These are phyloP conservation scores for Syngnathus floridae DNA, from an alignment of 2,113 vertebrate genomes.

Conservation along the genomic window DNA sequence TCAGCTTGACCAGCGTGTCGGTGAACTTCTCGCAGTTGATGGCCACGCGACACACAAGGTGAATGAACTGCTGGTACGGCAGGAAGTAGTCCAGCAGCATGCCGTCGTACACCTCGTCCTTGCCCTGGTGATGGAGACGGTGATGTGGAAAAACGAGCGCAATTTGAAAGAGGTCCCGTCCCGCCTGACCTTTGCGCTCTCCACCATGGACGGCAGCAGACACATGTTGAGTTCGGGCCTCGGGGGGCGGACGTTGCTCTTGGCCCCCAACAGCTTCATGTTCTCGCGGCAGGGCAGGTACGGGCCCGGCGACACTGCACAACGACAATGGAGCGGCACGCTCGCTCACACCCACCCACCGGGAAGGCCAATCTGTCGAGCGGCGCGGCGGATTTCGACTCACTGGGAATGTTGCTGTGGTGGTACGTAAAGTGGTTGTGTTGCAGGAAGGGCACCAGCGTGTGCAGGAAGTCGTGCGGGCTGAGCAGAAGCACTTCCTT, in stretches of 20 bases:
- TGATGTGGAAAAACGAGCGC: too few relatives aligned
- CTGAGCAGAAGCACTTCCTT: conserved; percentile 98
- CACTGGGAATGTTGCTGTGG: conserved; percentile 96
- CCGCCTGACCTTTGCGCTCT: conserved; percentile 86
- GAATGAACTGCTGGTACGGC: conserved; percentile 98
- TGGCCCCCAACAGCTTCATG: conserved; percentile 97
- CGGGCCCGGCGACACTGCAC: conserved; percentile 93
- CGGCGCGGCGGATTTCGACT: conserved; percentile 41
- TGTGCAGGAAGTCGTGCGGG: conserved; percentile 98
- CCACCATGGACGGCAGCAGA: conserved; percentile 98
- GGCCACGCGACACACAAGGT: conserved; percentile 95
- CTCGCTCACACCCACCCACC: neutral
- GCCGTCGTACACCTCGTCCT: conserved; percentile 96
- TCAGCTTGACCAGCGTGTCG: conserved; percentile 96
- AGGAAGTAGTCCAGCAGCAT: conserved; percentile 98
- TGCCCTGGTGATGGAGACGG: conserved; percentile 66
- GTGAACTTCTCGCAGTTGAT: conserved; percentile 99
- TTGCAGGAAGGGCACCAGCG: conserved; percentile 95
- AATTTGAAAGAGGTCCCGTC: too few relatives aligned
- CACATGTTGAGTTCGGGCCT: conserved; percentile 98
- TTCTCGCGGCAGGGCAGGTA: conserved; percentile 99
- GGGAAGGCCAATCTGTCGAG: neutral
- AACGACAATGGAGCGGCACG: neutral
- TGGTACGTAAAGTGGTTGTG: conserved; percentile 99
- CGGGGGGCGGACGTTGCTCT: conserved; percentile 97